phyloP scores from a whole-genome alignment of 2,797 vertebrate species.

The Scomberomorus guttatus region DNA sequence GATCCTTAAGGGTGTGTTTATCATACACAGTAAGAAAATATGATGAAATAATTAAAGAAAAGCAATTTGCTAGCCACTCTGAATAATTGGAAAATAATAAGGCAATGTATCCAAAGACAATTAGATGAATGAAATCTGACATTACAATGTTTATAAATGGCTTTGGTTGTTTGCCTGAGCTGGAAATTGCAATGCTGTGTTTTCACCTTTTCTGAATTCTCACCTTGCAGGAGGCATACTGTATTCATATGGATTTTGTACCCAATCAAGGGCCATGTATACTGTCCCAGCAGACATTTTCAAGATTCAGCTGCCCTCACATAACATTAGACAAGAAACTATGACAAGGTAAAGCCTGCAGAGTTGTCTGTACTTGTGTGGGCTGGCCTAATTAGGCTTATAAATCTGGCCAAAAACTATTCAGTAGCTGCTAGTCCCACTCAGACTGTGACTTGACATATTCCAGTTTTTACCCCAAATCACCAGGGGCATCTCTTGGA shows the following conservation, averaged over 20 bases:
- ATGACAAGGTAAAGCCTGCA: constrained; percentile 54
- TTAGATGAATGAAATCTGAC: constrained; percentile 55
- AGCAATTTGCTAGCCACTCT: constrained; percentile 53
- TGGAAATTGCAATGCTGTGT: constrained; percentile 27
- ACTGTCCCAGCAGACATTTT: constrained; percentile 33
- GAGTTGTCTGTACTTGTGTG: constrained; percentile 33
- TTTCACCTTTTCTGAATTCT: constrained; percentile 26
- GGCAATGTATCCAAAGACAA: constrained; percentile 51
- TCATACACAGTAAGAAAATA: constrained; percentile 53
- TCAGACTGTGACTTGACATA: constrained; percentile 60
- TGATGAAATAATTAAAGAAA: constrained; percentile 72
- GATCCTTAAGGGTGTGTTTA: constrained; percentile 52
- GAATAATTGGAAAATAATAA: constrained; percentile 74
- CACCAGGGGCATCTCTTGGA: constrained; percentile 58
- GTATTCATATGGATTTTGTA: constrained; percentile 28
- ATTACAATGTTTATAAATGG: constrained; percentile 54
- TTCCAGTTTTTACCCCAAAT: constrained; percentile 61
- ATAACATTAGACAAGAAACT: constrained; percentile 44
- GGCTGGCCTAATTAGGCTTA: constrained; percentile 59
- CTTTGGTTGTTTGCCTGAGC: constrained; percentile 45
- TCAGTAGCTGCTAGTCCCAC: constrained; percentile 38
- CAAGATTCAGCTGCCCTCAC: constrained; percentile 30
- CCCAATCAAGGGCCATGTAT: constrained; percentile 23
- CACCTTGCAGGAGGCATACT: constrained; percentile 8
- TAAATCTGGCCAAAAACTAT: constrained; percentile 64